Evolutionary conservation across 2,888 invertebrate species (phyloP).

Genomic region (Glaucopsyche alexis): DNA sequence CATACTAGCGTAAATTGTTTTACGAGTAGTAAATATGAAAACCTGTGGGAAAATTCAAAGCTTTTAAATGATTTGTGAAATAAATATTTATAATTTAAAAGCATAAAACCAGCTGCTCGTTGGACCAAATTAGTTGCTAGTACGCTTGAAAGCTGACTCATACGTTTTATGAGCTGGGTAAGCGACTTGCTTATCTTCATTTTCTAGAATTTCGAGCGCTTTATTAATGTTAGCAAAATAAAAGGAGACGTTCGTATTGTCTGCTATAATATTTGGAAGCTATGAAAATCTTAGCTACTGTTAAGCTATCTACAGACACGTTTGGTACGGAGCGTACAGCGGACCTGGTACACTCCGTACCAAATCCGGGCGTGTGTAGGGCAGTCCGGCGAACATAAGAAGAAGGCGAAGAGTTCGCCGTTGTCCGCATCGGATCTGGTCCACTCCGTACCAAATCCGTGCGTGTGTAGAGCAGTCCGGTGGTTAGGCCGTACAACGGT

Average conservation of each 20-base stretch:
- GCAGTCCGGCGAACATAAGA: no score
- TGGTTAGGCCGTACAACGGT: no score
- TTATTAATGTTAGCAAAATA: slow-evolving; percentile 23
- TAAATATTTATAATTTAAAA: background rate
- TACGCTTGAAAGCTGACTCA: slow-evolving; percentile 9
- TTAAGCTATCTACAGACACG: no score
- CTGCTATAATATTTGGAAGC: background rate
- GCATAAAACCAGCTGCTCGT: background rate
- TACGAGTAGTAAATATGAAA: background rate
- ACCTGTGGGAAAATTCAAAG: background rate
- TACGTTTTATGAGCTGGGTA: slow-evolving; percentile 6
- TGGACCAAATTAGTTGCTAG: background rate
- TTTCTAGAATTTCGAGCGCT: slow-evolving; percentile 14
- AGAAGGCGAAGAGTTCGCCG: no score
- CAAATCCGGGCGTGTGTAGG: no score
- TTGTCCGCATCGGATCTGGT: no score
- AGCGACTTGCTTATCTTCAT: slow-evolving; percentile 5
- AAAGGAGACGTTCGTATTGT: background rate
- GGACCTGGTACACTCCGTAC: no score
- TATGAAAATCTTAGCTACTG: no score
- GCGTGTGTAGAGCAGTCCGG: no score
- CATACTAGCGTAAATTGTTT: no score
- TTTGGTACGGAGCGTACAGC: no score
- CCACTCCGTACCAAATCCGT: no score
- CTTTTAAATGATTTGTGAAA: background rate